phyloP scores from a whole-genome alignment of 2,888 invertebrate species.

The Bellardia bayeri region DNA sequence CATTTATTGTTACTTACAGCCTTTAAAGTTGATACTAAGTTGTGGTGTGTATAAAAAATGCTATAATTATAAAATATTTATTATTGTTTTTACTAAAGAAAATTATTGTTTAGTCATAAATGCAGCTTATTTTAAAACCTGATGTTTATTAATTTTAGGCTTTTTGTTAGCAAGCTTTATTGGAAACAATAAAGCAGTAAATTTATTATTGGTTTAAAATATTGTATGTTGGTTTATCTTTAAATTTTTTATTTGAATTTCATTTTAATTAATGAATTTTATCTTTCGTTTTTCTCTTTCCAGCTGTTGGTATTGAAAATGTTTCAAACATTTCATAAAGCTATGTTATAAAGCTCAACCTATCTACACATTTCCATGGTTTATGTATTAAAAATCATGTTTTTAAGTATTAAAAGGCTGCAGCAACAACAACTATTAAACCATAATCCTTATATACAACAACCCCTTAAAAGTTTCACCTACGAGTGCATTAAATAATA shows the following conservation, averaged over 20 bases:
- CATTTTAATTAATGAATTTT: background rate
- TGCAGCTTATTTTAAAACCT: background rate
- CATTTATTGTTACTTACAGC: too few relatives aligned
- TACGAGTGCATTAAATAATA: constrained; percentile 66
- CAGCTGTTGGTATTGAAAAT: background rate
- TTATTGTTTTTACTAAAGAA: too few relatives aligned
- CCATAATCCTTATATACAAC: constrained; percentile 70
- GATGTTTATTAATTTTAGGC: too few relatives aligned
- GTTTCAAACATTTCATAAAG: background rate
- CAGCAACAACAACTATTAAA: constrained; percentile 65
- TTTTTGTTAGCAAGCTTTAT: background rate
- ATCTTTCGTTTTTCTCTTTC: background rate
- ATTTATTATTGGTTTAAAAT: too few relatives aligned
- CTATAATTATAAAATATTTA: too few relatives aligned
- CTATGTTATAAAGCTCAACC: background rate
- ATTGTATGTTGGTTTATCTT: background rate
- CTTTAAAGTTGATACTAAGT: background rate
- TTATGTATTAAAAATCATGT: constrained; percentile 63
- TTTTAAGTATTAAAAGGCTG: constrained; percentile 59
- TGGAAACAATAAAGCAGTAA: background rate
- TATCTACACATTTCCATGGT: constrained; percentile 24
- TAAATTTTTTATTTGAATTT: background rate
- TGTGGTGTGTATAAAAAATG: too few relatives aligned
- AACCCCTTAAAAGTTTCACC: constrained; percentile 48
- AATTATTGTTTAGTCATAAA: background rate